Evolutionary conservation across 2,113 vertebrate species (phyloP), one percentile per base, ranked within the genome.

Genomic region (Stomatorhinus ivindoensis): DNA sequence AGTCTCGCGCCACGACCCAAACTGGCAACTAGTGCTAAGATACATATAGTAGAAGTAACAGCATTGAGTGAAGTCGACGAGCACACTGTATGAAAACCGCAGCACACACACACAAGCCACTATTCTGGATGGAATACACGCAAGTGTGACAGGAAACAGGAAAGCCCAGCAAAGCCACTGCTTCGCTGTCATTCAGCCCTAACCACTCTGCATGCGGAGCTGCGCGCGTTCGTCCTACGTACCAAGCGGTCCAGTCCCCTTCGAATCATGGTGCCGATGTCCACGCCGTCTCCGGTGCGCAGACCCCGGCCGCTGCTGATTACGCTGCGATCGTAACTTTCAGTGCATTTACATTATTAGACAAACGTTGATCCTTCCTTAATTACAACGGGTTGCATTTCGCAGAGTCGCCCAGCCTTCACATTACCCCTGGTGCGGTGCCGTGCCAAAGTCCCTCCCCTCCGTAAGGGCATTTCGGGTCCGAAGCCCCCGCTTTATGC

Each of bases 161-260:
- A 65, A 65, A 65, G 61, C 61, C 61, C 61, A 27, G 61, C n/a
- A n/a, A 61, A 61, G 55, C 24, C 21, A 9, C 24, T 61, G 55
- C 24, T 31, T 11, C 31, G 31, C 31, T 35, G 31, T 35, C 69
- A 73, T 73, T 73, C 31, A 73, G 4, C 69, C 69, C 9, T 31
- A 13, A 35, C 11, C 10, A 9, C 65, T 31, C 11, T 35, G 35
- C 7, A 76, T 76, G 69, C 17, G 73, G 35, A 17, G 35, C 35
- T 39, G 9, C 10, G 10, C 9, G 27, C 31, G 10, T 27, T 8
- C 7, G 73, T 42, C 73, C 73, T 92, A 95, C 96, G 91, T 95
- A 96, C 96, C 95, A 95, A 89, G 65, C 91, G 93, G 89, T 94
- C 95, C 19, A 96, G 92, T 88, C 94, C 92, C 90, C 95, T 95